Conservation (phyloP, 2,113 vertebrate species). For the Bombycilla garrulus region DNA sequence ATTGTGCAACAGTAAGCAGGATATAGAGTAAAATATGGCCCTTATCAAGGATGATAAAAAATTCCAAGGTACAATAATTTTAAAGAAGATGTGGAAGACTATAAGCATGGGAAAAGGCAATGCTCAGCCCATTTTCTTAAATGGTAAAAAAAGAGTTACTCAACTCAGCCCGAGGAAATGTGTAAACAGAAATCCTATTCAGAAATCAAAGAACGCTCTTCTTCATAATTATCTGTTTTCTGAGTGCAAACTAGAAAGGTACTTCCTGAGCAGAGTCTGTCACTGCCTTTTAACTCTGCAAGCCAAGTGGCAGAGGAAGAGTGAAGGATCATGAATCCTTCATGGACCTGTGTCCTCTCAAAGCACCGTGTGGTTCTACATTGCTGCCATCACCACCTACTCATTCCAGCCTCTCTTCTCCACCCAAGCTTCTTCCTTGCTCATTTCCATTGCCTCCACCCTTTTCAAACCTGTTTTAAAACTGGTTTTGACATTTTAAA, state of each 20-base stretch:
- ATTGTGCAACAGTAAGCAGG: background rate
- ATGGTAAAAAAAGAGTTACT: background rate
- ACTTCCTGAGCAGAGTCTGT: background rate
- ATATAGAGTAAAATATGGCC: background rate
- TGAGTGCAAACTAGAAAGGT: background rate
- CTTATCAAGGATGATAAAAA: background rate
- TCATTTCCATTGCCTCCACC: background rate
- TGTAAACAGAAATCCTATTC: background rate
- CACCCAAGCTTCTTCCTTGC: background rate
- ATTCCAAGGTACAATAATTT: background rate
- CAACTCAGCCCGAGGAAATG: background rate
- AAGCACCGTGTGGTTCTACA: background rate
- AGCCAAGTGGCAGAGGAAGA: background rate
- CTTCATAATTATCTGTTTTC: background rate
- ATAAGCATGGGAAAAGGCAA: background rate
- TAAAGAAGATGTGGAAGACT: background rate
- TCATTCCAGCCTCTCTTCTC: background rate
- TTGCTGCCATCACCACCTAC: background rate
- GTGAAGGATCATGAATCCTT: background rate
- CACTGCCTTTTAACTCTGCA: background rate
- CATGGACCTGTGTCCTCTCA: background rate
- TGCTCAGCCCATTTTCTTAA: background rate
- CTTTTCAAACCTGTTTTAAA: slow-evolving; percentile 24
- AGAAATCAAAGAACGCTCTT: background rate
- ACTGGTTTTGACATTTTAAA: background rate